Evolutionary conservation across 2,888 invertebrate species (phyloP).

Genomic region (Eretmocerus hayati): DNA sequence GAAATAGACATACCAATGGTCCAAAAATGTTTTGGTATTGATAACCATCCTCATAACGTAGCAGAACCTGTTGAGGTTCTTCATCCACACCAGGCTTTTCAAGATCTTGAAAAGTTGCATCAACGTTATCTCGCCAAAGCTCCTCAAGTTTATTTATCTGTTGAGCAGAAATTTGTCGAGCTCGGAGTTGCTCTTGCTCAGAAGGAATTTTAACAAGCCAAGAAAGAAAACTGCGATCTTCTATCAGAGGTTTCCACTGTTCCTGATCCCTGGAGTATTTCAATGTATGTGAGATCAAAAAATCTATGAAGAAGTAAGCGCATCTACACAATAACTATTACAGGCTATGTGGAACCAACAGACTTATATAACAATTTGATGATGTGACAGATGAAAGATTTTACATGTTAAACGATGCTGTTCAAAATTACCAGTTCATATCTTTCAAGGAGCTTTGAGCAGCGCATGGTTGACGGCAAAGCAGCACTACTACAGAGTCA

Average conservation of each 20-base stretch:
- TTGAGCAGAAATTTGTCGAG: slow-evolving; percentile 92
- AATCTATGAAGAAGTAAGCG: too few species aligned
- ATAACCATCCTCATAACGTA: slow-evolving; percentile 95
- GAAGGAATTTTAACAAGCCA: slow-evolving; percentile 98
- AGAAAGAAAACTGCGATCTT: slow-evolving; percentile 89
- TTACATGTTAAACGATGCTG: too few species aligned
- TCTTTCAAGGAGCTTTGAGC: slow-evolving; percentile 95
- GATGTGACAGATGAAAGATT: not conserved
- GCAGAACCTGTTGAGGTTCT: slow-evolving; percentile 77
- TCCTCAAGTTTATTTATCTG: slow-evolving; percentile 98
- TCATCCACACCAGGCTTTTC: slow-evolving; percentile 98
- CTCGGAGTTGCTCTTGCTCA: slow-evolving; percentile 91
- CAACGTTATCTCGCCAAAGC: slow-evolving; percentile 96
- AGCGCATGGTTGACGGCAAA: slow-evolving; percentile 97
- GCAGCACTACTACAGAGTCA: slow-evolving; percentile 92
- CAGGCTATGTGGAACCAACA: too few species aligned
- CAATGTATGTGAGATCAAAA: too few species aligned
- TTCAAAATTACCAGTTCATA: slow-evolving; percentile 92
- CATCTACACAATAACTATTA: too few species aligned
- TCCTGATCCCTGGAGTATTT: slow-evolving; percentile 71
- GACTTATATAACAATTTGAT: too few species aligned
- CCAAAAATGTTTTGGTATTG: slow-evolving; percentile 99
- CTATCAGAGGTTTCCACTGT: slow-evolving; percentile 97
- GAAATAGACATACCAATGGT: slow-evolving; percentile 62
- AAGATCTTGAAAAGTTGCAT: slow-evolving; percentile 95